Base-by-base conservation (phyloP, 2,113 vertebrate species). In the Cephalopterus ornatus region DNA sequence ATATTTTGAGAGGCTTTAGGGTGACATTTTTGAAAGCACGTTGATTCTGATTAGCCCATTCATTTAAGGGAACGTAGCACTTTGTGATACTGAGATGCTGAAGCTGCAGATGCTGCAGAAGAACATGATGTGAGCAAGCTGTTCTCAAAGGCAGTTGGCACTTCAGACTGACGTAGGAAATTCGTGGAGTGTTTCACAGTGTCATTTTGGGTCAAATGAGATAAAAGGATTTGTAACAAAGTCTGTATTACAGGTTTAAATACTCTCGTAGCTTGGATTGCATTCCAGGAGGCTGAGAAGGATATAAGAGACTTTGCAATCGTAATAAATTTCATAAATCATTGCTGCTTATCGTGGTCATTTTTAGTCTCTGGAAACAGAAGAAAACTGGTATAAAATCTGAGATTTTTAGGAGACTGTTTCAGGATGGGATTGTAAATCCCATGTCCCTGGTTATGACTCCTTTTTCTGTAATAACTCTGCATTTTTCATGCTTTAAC, bases 21-120 rank as follows among this genome's bases (percentile, higher is more conserved):
- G 50, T 39, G 76, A 18, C 33, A 3, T 90, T 94, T 89, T 77
- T 56, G 59, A 62, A 68, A 89, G 50, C 15, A 14, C 9, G 5
- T 14, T 77, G 32, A 30, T 77, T 70, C 33, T 50, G 30, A 77
- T 92, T 49, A 49, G 12, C 59, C 26, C 2, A 0, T 37, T 89
- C 2, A 15, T 73, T 83, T n/a, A 32, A 2, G 12, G 19, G 32
- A 56, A 20, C 0, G 2, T 18, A 32, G 59, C 28, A 0, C 35
- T 84, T 47, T 47, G 39, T 24, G 56, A 15, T 65, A 2, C 62
- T 19, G 41, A 68, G 44, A 37, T 72, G 27, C 35, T 78, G 8
- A 33, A 91, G 49, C 39, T 16, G 8, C 59, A 50, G 67, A 4
- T 79, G 86, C 47, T 80, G 37, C 49, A 85, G 81, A 14, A 74